Percentiles rank a stretch among this genome's conserved stretches.
Evolutionary conservation across 2,888 invertebrate species (phyloP).

Genomic region (Lasioglossum zephyrum): DNA sequence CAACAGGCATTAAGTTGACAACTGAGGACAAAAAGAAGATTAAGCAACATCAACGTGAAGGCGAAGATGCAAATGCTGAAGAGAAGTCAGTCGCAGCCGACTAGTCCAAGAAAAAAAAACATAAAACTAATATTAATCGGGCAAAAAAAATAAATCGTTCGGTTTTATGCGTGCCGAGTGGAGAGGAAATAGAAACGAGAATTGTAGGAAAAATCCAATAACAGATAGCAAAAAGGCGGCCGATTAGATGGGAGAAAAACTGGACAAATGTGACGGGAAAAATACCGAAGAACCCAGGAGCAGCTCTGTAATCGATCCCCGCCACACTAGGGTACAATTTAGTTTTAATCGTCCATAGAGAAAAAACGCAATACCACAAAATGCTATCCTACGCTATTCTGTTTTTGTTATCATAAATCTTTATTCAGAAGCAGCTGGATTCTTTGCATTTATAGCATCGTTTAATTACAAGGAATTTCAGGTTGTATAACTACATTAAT

Average conservation of each 20-base stretch:
- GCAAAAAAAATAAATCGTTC: not conserved
- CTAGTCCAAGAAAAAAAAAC: not conserved
- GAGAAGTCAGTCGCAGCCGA: not conserved
- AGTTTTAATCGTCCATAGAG: not conserved
- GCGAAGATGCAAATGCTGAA: not conserved
- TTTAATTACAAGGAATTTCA: too few relatives aligned
- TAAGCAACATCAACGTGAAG: conserved; percentile 46
- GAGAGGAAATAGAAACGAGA: not conserved
- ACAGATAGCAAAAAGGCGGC: not conserved
- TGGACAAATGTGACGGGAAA: not conserved
- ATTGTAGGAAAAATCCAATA: not conserved
- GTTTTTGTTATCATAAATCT: not conserved
- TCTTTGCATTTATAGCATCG: not conserved
- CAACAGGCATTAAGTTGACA: conserved; percentile 69
- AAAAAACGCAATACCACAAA: not conserved
- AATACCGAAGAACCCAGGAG: not conserved
- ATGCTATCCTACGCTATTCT: not conserved
- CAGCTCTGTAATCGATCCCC: not conserved
- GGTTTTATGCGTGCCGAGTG: not conserved
- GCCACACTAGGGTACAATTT: not conserved
- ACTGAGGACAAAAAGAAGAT: conserved; percentile 65
- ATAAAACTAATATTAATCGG: not conserved
- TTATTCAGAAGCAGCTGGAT: not conserved
- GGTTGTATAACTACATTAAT: not conserved
- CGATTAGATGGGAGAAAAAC: not conserved